These are phyloP conservation scores for Notospermus geniculatus DNA, from an alignment of 1,140 invertebrate genomes.

Conservation along the genomic window DNA sequence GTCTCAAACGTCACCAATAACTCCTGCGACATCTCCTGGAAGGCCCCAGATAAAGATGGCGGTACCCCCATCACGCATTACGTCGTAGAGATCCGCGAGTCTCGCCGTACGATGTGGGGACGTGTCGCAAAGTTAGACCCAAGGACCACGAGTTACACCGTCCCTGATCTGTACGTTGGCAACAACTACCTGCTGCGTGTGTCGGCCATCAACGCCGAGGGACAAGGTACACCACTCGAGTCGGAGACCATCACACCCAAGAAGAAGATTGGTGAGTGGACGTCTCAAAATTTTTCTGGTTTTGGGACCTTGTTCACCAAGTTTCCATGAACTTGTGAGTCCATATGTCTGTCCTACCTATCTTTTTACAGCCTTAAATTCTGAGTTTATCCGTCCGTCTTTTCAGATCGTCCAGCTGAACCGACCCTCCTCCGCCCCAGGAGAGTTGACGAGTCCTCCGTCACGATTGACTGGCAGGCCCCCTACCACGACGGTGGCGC, in stretches of 20 bases:
- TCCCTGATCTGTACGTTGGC: slow-evolving; percentile 67
- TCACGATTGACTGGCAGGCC: slow-evolving; percentile 81
- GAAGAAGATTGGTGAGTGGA: slow-evolving; percentile 37
- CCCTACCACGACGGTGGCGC: slow-evolving; percentile 79
- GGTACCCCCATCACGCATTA: slow-evolving; percentile 91
- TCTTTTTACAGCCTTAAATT: no score
- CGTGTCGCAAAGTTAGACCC: slow-evolving; percentile 69
- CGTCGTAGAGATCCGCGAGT: slow-evolving; percentile 90
- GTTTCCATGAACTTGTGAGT: no score
- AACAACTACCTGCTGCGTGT: slow-evolving; percentile 94
- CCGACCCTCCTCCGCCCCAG: slow-evolving; percentile 68
- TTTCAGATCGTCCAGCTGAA: no score
- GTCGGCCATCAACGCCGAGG: slow-evolving; percentile 84
- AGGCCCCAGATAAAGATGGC: slow-evolving; percentile 90
- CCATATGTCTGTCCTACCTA: no score
- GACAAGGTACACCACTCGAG: slow-evolving; percentile 66
- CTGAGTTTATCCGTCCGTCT: no score
- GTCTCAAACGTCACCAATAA: slow-evolving; percentile 52
- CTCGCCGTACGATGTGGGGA: slow-evolving; percentile 66
- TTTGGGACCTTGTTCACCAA: no score
- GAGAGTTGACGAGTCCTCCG: slow-evolving; percentile 89
- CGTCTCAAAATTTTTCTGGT: not conserved
- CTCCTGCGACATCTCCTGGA: slow-evolving; percentile 84
- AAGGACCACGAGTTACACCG: slow-evolving; percentile 62
- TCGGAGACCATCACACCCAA: slow-evolving; percentile 65